Percentiles rank a stretch among this genome's conserved stretches.
phyloP scores from a whole-genome alignment of 37 sponge, comb jelly and placozoan genomes.

The Hormiphora californensis region DNA sequence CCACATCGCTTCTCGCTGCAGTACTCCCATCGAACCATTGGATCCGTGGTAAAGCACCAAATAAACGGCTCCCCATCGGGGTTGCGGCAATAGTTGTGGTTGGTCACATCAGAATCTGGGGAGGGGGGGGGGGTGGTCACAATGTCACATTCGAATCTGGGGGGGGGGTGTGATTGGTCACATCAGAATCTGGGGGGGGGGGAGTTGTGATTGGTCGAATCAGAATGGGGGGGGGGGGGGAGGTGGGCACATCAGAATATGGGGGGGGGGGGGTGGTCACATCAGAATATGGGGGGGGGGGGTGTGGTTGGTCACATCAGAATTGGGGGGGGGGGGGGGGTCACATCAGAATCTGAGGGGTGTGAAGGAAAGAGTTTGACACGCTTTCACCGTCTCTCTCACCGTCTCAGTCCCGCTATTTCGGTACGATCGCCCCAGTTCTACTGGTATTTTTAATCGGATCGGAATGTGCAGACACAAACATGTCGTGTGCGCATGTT shows the following conservation, averaged over 20 bases:
- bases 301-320: slow-evolving; percentile 14
- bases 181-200: slow-evolving; percentile 22
- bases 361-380: no score
- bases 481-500: no score
- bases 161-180: background rate
- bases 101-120: background rate
- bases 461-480: no score
- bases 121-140: no score
- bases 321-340: background rate
- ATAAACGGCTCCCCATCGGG: background rate
- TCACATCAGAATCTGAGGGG: slow-evolving; percentile 1
- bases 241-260: background rate
- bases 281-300: background rate
- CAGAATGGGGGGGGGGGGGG: background rate
- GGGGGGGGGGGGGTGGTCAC: no score
- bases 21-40: background rate
- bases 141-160: background rate
- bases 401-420: no score
- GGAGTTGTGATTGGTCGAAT: no score
- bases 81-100: slow-evolving; percentile 46
- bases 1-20: slow-evolving; percentile 45
- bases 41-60: slow-evolving; percentile 25
- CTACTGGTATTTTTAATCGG: no score
- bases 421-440: no score
- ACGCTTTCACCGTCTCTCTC: no score